Conservation (phyloP, 2,113 vertebrate species). For the Copsychus sechellarum region DNA sequence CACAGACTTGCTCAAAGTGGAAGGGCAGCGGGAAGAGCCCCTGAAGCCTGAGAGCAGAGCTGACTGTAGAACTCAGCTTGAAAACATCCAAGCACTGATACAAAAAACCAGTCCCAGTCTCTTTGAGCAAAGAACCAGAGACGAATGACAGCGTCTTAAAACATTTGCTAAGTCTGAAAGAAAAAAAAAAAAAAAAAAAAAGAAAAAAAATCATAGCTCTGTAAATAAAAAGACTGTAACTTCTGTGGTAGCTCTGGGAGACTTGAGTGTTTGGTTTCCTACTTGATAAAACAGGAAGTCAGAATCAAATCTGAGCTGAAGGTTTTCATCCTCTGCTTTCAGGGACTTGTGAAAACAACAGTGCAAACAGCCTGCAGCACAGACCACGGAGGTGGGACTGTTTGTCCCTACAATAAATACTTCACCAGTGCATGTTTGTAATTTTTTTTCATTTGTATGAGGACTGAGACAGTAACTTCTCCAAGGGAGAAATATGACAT, state of each 20-base stretch:
- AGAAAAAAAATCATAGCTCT: not conserved
- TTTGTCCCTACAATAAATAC: slow-evolving; percentile 31
- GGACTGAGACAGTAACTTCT: not conserved
- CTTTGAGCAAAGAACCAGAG: slow-evolving; percentile 57
- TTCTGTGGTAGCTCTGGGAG: not conserved
- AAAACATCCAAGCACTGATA: slow-evolving; percentile 50
- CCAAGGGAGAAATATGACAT: not conserved
- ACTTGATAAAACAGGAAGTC: slow-evolving; percentile 12
- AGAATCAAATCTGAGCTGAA: not conserved
- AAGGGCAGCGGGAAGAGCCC: not conserved
- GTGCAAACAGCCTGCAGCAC: not conserved
- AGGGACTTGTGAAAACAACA: not conserved
- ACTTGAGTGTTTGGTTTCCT: not conserved
- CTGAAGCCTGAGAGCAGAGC: not conserved
- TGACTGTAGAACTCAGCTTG: not conserved
- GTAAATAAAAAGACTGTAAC: not conserved
- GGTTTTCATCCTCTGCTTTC: not conserved
- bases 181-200: not conserved
- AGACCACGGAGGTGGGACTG: not conserved
- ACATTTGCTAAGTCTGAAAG: slow-evolving; percentile 34
- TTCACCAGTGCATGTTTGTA: not conserved
- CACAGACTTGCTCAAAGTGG: not conserved
- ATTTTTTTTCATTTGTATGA: slow-evolving; percentile 21
- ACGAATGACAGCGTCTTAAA: not conserved
- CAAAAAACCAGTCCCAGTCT: not conserved